Base-by-base conservation (phyloP, 1,140 invertebrate species). In the Nasonia giraulti region DNA sequence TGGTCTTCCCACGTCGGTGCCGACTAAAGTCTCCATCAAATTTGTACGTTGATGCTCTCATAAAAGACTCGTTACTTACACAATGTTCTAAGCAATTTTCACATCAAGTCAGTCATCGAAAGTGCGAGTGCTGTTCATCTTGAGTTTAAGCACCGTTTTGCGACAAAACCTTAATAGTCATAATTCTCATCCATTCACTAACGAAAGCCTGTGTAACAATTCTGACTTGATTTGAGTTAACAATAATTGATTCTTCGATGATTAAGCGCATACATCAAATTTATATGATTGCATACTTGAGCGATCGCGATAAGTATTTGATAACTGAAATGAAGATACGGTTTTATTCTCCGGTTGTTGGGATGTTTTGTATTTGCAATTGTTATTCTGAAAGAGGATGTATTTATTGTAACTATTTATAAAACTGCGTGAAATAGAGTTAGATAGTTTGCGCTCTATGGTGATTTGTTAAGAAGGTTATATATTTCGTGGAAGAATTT, bases 21-120 rank as follows among this genome's bases (percentile, higher is more conserved):
- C 97, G n/a, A 95, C 94, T 20, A 96, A 95, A 93, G 94, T 95
- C 62, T 93, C 94, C 83, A 92, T 95, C 77, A 95, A 95, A 94
- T 97, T 97, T 94, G 96, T 97, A 94, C 96, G 96, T 95, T 89
- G 87, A 90, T 79, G 87, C 50, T 83, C 55, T n/a, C 71, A 83
- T 83, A 86, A 82, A 83, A 83, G 73, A 83, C 77, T 83, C 55
- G 82, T 83, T 83, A 83, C 50, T 86, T 82, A 83, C 20, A 76
- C 71, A 80, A 80, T 79, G 85, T 74, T 83, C 75, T 79, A 74
- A 79, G 33, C 27, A 86, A 86, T 82, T 82, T 80, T 86, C 76
- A 82, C 23, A 82, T 80, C 69, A 86, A 86, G 73, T 80, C 73
- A 85, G 55, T 47, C 8, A 73, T 37, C 10, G 55, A 85, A 80